These are phyloP conservation scores for Microdon myrmicae DNA, from an alignment of 2,888 invertebrate species.

Conservation along the genomic window DNA sequence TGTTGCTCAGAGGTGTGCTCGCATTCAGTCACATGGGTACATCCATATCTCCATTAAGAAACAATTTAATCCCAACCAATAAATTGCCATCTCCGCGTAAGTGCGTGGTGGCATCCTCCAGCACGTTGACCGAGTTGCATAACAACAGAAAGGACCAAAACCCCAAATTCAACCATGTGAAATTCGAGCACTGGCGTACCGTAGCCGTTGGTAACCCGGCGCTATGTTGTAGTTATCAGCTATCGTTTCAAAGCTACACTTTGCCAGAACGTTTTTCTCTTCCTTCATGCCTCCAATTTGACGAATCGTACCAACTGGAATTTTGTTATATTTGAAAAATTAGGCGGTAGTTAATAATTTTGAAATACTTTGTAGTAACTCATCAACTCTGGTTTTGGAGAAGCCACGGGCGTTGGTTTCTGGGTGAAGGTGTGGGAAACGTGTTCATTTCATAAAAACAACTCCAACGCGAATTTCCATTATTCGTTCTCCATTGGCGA, in stretches of 20 bases:
- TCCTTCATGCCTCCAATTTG: constrained; percentile 11
- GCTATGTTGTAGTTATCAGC: constrained; percentile 35
- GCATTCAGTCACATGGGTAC: too few species aligned
- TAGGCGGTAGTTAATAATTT: constrained; percentile 37
- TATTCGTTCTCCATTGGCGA: constrained; percentile 18
- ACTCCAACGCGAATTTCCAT: constrained; percentile 26
- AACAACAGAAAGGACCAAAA: too few species aligned
- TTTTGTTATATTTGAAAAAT: constrained; percentile 38
- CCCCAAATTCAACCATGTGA: too few species aligned
- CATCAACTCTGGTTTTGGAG: background rate
- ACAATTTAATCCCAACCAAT: too few species aligned
- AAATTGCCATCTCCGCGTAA: too few species aligned
- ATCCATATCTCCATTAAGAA: too few species aligned
- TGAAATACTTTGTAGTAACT: constrained; percentile 2
- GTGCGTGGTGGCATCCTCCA: too few species aligned
- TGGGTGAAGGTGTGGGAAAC: constrained; percentile 4
- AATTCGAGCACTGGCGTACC: constrained; percentile 8
- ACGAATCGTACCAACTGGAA: constrained; percentile 38
- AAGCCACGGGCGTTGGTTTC: background rate
- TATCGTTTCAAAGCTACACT: constrained; percentile 36
- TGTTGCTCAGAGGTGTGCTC: too few species aligned
- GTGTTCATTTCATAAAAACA: constrained; percentile 25
- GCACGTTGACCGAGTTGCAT: too few species aligned
- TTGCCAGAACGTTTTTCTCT: constrained; percentile 16
- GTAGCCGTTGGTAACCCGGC: constrained; percentile 8